phyloP scores from a whole-genome alignment of 2,113 vertebrate species.

The Corythornis madagascariensis region DNA sequence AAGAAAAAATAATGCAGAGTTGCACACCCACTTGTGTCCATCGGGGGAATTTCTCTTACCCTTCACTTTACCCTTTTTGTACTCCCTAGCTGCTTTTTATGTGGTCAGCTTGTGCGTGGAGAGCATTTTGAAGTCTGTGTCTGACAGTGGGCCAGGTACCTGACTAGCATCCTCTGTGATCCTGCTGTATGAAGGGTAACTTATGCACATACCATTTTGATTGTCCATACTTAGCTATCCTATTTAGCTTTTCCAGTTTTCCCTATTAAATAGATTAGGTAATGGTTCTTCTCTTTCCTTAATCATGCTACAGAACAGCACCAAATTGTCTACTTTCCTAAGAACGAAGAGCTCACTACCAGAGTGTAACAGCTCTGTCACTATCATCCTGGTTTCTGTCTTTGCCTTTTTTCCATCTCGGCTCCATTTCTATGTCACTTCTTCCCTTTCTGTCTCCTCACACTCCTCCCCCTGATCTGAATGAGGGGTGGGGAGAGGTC shows the following conservation, averaged over 20 bases:
- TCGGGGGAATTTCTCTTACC: not conserved
- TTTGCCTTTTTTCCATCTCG: constrained; percentile 14
- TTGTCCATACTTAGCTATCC: not conserved
- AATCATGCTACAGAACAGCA: not conserved
- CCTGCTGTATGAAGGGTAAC: not conserved
- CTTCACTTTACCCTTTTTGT: not conserved
- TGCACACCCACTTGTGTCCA: not conserved
- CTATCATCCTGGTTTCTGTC: not conserved
- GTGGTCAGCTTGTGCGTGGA: not conserved
- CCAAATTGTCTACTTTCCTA: not conserved
- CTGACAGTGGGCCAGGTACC: not conserved
- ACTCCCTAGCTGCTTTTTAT: rapidly evolving
- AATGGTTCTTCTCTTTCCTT: not conserved
- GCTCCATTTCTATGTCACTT: constrained; percentile 1
- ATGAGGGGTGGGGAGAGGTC: not conserved
- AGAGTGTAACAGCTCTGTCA: not conserved
- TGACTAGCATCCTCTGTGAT: not conserved
- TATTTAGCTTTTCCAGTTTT: not conserved
- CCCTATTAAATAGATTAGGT: not conserved
- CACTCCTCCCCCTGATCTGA: not conserved
- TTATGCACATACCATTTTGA: not conserved
- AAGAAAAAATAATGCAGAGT: not conserved
- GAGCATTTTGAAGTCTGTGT: not conserved
- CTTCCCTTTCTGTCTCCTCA: not conserved
- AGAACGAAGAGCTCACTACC: not conserved